A percentile compares a stretch with the other conserved stretches of the same genome.
Conservation (phyloP, 2,113 vertebrate genomes). For the Bos taurus region ARS-UCD2.0 NC_037328.1:102746501-102747000, state of each 20-base stretch:
- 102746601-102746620: background rate
- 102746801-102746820: background rate
- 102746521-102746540: background rate
- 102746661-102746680: background rate
- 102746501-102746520: background rate
- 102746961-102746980: background rate
- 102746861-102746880: background rate
- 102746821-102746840: background rate
- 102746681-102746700: background rate
- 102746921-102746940: background rate
- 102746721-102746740: background rate
- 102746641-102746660: background rate
- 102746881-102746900: background rate
- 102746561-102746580: background rate
- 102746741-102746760: background rate
- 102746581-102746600: background rate
- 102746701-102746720: background rate
- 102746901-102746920: background rate
- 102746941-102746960: background rate
- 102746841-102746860: background rate
- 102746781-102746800: background rate
- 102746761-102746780: background rate
- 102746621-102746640: background rate
- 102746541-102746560: background rate
- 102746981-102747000: background rate